Percentiles rank a stretch among this genome's conserved stretches.
Evolutionary conservation across 2,113 vertebrate genomes (phyloP).

Genomic region (Notiomystis cincta): DNA sequence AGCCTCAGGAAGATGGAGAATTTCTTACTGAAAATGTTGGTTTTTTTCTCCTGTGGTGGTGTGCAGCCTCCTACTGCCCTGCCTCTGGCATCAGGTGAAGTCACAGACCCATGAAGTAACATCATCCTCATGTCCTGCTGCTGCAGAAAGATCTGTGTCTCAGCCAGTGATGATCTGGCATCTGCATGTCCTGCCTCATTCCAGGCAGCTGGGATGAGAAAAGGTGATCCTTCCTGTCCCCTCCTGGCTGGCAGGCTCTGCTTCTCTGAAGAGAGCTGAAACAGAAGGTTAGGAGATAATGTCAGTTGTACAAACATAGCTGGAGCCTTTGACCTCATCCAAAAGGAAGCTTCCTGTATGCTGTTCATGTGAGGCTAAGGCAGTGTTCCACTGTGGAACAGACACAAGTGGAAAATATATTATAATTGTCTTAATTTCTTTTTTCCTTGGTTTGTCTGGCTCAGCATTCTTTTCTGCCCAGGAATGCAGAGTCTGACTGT

Average conservation of each 20-base stretch:
- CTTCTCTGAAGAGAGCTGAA: neutral
- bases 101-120: neutral
- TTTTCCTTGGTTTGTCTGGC: neutral
- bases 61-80: neutral
- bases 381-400: neutral
- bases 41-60: neutral
- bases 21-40: neutral
- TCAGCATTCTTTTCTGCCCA: neutral
- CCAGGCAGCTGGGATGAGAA: neutral
- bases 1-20: neutral
- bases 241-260: neutral
- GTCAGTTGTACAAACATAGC: neutral
- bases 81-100: neutral
- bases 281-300: neutral
- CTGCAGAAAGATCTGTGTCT: constrained; percentile 1
- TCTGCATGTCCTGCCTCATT: neutral
- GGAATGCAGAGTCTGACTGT: neutral
- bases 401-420: neutral
- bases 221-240: neutral
- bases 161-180: neutral
- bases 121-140: neutral
- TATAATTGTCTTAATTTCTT: neutral
- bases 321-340: neutral
- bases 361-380: neutral
- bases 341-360: neutral